Conservation (phyloP, 2,797 vertebrate genomes). For the Mergus octosetaceus region DNA sequence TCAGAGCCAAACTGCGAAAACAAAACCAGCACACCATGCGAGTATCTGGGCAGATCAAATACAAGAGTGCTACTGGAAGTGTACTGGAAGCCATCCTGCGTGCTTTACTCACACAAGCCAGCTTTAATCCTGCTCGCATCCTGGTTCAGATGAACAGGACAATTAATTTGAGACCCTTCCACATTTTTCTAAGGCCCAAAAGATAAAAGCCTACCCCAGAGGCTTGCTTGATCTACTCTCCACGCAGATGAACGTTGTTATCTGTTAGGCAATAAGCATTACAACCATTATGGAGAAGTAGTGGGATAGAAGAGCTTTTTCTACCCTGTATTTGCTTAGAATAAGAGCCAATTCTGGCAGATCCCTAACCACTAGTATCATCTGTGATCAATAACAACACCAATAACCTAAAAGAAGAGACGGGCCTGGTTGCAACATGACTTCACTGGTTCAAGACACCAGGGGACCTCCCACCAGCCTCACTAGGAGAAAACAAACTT, state of each 20-base stretch:
- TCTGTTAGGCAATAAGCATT: conserved; percentile 18
- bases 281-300: background rate
- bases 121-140: background rate
- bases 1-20: conserved; percentile 42
- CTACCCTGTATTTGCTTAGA: background rate
- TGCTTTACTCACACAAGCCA: background rate
- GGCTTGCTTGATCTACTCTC: background rate
- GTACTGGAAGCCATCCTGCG: background rate
- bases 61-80: background rate
- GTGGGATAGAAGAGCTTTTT: background rate
- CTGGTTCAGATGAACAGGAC: background rate
- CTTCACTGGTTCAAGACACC: background rate
- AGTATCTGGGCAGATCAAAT: conserved; percentile 23
- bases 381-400: background rate
- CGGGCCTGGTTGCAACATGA: background rate
- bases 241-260: background rate
- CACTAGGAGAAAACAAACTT: background rate
- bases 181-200: conserved; percentile 17
- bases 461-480: background rate
- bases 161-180: conserved; percentile 40
- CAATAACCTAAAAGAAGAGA: background rate
- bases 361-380: background rate
- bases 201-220: background rate
- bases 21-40: background rate
- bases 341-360: background rate